Percentiles rank a stretch among this genome's conserved stretches.
Conservation (phyloP, 2,888 invertebrate genomes). For the Andricus curvator region DNA sequence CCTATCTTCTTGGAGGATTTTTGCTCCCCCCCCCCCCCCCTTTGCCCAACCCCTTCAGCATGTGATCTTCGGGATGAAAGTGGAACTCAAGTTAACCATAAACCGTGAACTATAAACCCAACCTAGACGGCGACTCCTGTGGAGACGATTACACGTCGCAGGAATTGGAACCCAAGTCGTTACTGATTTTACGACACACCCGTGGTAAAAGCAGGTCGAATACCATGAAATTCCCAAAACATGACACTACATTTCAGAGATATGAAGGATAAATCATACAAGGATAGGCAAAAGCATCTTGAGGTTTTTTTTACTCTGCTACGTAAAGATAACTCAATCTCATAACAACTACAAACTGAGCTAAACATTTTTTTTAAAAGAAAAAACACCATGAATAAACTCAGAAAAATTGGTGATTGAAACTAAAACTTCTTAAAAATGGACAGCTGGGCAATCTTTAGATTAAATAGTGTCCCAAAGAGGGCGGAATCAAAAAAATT, state of each 20-base stretch:
- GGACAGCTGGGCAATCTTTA: too few relatives aligned
- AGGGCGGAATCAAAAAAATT: too few relatives aligned
- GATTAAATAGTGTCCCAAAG: too few relatives aligned
- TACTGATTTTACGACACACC: constrained; percentile 7
- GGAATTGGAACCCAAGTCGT: constrained; percentile 5
- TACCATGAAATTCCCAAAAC: not conserved
- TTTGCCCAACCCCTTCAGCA: not conserved
- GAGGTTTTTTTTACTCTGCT: not conserved
- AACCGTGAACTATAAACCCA: constrained; percentile 10
- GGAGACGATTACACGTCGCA: constrained; percentile 3
- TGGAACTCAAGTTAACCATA: constrained; percentile 25
- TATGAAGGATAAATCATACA: not conserved
- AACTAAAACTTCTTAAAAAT: too few relatives aligned
- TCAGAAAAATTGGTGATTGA: too few relatives aligned
- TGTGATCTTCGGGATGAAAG: constrained; percentile 2
- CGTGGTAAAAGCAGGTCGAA: not conserved
- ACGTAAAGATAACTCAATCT: not conserved
- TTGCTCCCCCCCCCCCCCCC: not conserved
- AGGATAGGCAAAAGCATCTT: not conserved
- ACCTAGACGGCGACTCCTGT: not conserved
- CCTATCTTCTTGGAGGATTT: constrained; percentile 17
- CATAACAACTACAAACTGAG: not conserved
- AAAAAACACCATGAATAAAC: too few relatives aligned
- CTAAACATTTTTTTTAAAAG: not conserved
- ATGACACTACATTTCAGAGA: not conserved